These are phyloP conservation scores for Fragum sueziense DNA, from an alignment of 2,888 invertebrate species.

Conservation along the genomic window DNA sequence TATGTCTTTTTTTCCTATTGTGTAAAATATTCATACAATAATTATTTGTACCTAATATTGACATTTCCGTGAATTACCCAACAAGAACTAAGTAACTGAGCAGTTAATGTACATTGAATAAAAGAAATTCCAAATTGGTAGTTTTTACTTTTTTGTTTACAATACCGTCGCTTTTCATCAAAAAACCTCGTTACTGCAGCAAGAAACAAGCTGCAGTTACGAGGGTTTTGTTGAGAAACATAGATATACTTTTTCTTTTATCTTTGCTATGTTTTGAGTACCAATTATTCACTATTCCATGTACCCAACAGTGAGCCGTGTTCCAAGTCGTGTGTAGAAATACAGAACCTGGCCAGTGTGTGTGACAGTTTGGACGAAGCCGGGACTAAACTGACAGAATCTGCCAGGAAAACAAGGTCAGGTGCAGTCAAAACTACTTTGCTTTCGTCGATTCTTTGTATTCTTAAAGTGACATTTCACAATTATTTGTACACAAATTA, in stretches of 20 bases:
- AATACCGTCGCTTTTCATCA: not conserved
- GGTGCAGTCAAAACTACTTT: too few relatives aligned
- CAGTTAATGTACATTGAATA: too few relatives aligned
- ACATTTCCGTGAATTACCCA: too few relatives aligned
- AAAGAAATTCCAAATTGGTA: not conserved
- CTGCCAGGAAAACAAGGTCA: conserved; percentile 29
- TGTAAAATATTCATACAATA: too few relatives aligned
- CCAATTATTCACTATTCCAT: not conserved
- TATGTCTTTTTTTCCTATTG: too few relatives aligned
- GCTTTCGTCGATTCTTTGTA: too few relatives aligned
- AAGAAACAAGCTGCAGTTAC: not conserved
- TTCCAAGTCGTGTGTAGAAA: not conserved
- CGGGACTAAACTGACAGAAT: not conserved
- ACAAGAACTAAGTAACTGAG: too few relatives aligned
- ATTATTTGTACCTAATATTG: too few relatives aligned
- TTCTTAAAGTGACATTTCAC: too few relatives aligned
- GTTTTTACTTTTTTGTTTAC: not conserved
- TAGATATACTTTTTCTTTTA: not conserved
- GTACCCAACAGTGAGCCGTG: not conserved
- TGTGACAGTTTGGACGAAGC: conserved; percentile 8
- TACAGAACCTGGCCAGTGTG: not conserved
- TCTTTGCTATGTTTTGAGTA: not conserved
- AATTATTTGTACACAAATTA: too few relatives aligned
- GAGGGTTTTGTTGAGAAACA: too few relatives aligned
- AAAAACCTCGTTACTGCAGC: not conserved